These are phyloP conservation scores for Amphibalanus amphitrite DNA, from an alignment of 1,140 invertebrate species.

Conservation along the genomic window DNA sequence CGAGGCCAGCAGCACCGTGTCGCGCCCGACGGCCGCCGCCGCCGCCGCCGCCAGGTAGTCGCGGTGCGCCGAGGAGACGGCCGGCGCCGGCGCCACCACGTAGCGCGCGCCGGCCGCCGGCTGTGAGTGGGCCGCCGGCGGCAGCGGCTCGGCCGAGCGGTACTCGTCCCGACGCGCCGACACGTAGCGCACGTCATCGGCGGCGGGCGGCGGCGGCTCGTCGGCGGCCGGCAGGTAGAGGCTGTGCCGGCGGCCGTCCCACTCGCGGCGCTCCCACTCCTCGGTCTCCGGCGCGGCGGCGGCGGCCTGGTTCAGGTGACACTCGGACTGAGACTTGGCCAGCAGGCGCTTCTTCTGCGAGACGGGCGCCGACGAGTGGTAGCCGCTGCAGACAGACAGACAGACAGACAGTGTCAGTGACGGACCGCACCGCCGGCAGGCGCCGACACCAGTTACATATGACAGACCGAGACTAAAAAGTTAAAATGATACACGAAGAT, in stretches of 20 bases:
- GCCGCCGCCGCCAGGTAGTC: neutral
- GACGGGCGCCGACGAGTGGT: too few species aligned
- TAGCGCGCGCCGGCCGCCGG: neutral
- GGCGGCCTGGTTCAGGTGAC: neutral
- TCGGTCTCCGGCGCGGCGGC: neutral
- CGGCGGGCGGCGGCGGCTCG: neutral
- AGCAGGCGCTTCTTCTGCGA: neutral
- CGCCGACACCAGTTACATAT: too few species aligned
- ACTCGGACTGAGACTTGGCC: neutral
- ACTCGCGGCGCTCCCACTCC: too few species aligned
- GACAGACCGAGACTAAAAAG: too few species aligned
- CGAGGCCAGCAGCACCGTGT: neutral
- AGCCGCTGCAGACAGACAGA: neutral
- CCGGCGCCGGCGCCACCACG: neutral
- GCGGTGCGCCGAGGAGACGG: neutral
- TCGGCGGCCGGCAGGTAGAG: neutral
- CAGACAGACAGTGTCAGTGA: neutral
- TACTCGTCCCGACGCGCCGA: too few species aligned
- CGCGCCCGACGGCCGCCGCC: neutral
- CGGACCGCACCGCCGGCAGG: too few species aligned
- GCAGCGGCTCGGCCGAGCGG: neutral
- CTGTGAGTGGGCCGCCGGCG: neutral
- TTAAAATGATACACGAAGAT: neutral
- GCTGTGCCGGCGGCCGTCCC: neutral
- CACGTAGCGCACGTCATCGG: neutral